Base-by-base conservation (phyloP, 2,888 invertebrate species). In the Drosophila nigricruria region DNA sequence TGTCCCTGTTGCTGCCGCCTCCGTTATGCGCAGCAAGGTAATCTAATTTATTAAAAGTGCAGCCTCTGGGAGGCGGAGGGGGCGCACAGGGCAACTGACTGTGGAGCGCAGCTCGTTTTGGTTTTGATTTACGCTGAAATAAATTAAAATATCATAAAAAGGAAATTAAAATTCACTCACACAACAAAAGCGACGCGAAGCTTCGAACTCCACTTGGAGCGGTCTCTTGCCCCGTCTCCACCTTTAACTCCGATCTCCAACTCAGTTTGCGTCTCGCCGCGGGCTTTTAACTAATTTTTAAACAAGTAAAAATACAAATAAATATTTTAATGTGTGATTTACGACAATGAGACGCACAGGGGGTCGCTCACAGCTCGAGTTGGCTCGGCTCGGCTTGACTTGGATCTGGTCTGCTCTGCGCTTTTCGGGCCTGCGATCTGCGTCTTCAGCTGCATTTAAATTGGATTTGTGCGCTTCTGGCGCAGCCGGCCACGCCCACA, bases 71-170 rank as follows among this genome's bases (percentile, higher is more conserved):
- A n/a, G 57, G 23, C 16, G 20, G 10, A 16, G 10, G 57, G 45
- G 25, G 34, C 9, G 25, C 34, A 18, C 34, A 18, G 14, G 27
- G 20, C 14, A 4, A 45, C 38, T n/a, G 59, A 60, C 77, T 70
- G 71, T 50, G 68, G 62, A 67, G 70, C 52, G 50, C 61, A 73
- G 71, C 84, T 87, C 83, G 89, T 91, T 91, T 87, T 72, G 85
- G 76, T 82, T 83, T 88, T 91, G 91, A 91, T 91, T 91, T 91
- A 91, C 90, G 90, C 85, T 82, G 81, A 91, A 91, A 91, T 91
- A 91, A 91, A 91, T 91, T 91, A 91, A 91, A 91, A 91, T 91
- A 91, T 91, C 89, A 91, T 91, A 91, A 91, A 91, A 90, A 90
- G 90, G 90, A 91, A 91, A 91, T 91, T 91, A 91, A 91, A 91